Evolutionary conservation across 2,888 invertebrate genomes (phyloP), one percentile per base, ranked within the genome.

Genomic region (Erannis defoliaria): DNA sequence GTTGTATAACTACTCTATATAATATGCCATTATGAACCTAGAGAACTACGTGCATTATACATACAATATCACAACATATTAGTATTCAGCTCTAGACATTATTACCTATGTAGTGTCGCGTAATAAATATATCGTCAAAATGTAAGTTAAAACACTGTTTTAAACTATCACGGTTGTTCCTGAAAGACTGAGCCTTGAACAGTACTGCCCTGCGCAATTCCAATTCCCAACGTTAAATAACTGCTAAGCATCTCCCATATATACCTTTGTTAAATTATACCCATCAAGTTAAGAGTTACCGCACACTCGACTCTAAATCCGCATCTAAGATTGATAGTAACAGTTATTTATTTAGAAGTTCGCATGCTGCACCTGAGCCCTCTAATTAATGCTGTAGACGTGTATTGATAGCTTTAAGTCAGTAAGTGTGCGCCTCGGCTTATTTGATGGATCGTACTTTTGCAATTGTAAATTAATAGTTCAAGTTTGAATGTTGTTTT

Each of bases 341-440:
- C 59, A 62, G 55, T 62, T 64, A 53, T 56, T 59, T 64, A 61
- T 53, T 62, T 40, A 56, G 61, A 65, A 68, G 68, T 71, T 68
- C 55, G 42, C 57, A 51, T 55, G 18, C 56, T 55, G 56, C 77
- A 77, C 77, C 77, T 76, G 43, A 54, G 33, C 56, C 55, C 48
- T 45, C 54, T 70, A 75, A 77, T 76, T 74, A 76, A 77, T 74
- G 67, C 66, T 33, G 48, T 37, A 45, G 74, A 73, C 71, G 69
- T 66, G 62, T 70, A 77, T 75, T 74, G 77, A 76, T 77, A 64
- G 72, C 66, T 37, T 58, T 38, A 61, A 54, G 60, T 53, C 46
- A 40, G 58, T 37, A 19, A 43, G 55, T 51, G 61, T 55, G 46
- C 50, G 45, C 37, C 12, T 1, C 16, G 33, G 9, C 56, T 56